Evolutionary conservation across 1,140 invertebrate species (phyloP).

Genomic region (Contarinia nasturtii): DNA sequence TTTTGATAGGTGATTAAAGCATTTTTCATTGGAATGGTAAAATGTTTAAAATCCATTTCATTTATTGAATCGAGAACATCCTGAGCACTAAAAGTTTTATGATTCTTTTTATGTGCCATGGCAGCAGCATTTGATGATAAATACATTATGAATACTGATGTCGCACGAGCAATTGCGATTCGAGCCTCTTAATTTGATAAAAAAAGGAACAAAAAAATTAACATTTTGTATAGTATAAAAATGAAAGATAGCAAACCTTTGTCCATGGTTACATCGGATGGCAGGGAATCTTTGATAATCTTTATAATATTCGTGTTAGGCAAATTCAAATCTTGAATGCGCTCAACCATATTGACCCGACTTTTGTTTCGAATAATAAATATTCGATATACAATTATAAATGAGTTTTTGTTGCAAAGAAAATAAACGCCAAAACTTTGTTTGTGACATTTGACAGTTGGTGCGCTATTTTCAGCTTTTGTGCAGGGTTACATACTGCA

Average conservation of each 20-base stretch:
- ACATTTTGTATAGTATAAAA: too few relatives aligned
- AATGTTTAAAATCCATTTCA: slow-evolving; percentile 82
- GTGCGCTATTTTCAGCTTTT: too few relatives aligned
- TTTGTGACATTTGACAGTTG: too few relatives aligned
- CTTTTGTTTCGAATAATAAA: neutral
- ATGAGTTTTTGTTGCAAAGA: too few relatives aligned
- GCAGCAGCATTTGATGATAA: slow-evolving; percentile 50
- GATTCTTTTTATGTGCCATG: slow-evolving; percentile 59
- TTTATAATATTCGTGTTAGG: slow-evolving; percentile 73
- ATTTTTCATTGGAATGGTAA: slow-evolving; percentile 59
- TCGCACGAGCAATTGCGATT: slow-evolving; percentile 64
- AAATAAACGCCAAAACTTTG: too few relatives aligned
- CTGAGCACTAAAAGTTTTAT: slow-evolving; percentile 72
- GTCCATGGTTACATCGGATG: slow-evolving; percentile 51
- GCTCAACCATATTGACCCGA: slow-evolving; percentile 85
- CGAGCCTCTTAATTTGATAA: slow-evolving; percentile 34
- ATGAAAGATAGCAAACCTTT: slow-evolving; percentile 24
- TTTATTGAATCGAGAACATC: slow-evolving; percentile 75
- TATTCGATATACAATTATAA: too few relatives aligned
- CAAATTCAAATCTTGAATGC: slow-evolving; percentile 76
- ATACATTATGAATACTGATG: slow-evolving; percentile 43
- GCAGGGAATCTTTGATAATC: slow-evolving; percentile 80
- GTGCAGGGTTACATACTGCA: too few relatives aligned
- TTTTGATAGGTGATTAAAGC: slow-evolving; percentile 44
- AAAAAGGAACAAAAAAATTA: too few relatives aligned